Conservation (phyloP, 1,140 invertebrate genomes). For the Drosophila cardini region DNA sequence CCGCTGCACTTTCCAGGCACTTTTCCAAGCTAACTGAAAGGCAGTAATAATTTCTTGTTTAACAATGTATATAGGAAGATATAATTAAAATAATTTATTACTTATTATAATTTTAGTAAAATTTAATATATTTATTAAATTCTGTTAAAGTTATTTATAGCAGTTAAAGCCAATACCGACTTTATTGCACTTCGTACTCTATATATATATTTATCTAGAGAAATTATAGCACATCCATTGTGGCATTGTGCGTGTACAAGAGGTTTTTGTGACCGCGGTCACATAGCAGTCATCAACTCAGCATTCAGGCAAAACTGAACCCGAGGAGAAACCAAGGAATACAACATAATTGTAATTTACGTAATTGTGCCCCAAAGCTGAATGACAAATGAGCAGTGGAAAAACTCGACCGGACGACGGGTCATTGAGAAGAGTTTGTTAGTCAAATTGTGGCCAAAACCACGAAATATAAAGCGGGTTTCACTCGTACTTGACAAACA, state of each 20-base stretch:
- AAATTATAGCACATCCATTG: constrained; percentile 14
- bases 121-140: too few species aligned
- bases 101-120: too few species aligned
- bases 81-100: too few species aligned
- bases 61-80: too few species aligned
- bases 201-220: neutral
- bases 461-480: constrained; percentile 63
- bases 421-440: constrained; percentile 53
- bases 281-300: constrained; percentile 52
- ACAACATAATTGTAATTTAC: constrained; percentile 76
- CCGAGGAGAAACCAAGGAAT: constrained; percentile 55
- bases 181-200: neutral
- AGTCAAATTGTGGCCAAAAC: constrained; percentile 23
- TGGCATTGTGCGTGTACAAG: constrained; percentile 3
- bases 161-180: too few species aligned
- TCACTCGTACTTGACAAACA: constrained; percentile 61
- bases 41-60: too few species aligned
- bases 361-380: constrained; percentile 73
- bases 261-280: constrained; percentile 58
- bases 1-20: neutral
- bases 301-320: constrained; percentile 5
- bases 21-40: neutral
- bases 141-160: too few species aligned
- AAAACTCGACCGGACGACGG: constrained; percentile 40
- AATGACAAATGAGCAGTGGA: constrained; percentile 70